Base-by-base conservation (phyloP, 2,113 vertebrate genomes). In the Peromyscus leucopus region DNA sequence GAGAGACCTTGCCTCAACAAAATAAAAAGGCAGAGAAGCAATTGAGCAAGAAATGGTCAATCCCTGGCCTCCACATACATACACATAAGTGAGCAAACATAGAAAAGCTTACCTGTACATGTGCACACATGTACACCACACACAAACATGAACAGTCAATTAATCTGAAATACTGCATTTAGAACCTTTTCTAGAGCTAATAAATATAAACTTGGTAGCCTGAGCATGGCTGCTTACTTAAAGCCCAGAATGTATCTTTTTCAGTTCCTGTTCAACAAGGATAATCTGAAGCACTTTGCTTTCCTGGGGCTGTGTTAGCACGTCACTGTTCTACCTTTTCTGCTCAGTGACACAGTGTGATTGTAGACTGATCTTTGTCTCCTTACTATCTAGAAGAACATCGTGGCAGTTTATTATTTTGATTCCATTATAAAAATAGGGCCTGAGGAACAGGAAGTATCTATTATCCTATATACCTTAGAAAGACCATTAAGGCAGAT, bases 371-470 rank as follows among this genome's bases (percentile, higher is more conserved):
- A 59, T 9, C n/a, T 82, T 90, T 84, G 26, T 92, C 75, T 90
- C 89, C 57, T 90, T 80, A 15, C 57, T 59, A 79, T 72, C 71
- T 63, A 79, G 0, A 21, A 55, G 48, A 90, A 90, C 16, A 83
- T 90, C 55, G 26, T 76, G 10, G 13, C 46, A 90, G 75, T 95
- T 28, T 75, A 12, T 96, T 94, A 76, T 67, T 84, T 90, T 94
- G 65, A 82, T 93, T 61, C 74, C 31, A 33, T 90, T 90, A 59
- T 82, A 24, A 59, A 96, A 82, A 83, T 90, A n/a, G 42, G 15
- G 82, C 19, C 21, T 51, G 16, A 6, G 51, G 48, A 90, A 46
- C 67, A 76, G 69, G 42, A 97, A 95, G 42, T 86, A 93, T 61
- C 59, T 76, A 71, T 39, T 22, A 94, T 55, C 59, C 22, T 82